These are phyloP conservation scores for Chalcosyrphus nemorum DNA, from an alignment of 2,888 invertebrate species.

Conservation along the genomic window DNA sequence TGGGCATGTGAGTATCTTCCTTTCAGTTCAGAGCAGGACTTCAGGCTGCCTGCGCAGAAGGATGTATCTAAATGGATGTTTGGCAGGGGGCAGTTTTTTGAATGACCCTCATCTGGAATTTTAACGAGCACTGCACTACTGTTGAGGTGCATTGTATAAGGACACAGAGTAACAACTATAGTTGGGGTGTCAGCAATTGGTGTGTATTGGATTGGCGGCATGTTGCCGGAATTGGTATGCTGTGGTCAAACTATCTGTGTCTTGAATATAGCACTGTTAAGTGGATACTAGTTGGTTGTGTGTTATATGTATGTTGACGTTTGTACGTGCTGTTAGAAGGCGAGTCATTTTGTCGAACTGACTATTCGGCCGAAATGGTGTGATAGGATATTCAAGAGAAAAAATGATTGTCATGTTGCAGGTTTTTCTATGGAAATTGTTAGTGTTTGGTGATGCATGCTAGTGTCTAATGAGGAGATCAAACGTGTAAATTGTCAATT, in stretches of 20 bases:
- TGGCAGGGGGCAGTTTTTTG: conserved; percentile 35
- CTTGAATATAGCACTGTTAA: conserved; percentile 33
- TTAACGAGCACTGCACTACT: conserved; percentile 23
- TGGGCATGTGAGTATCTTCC: conserved; percentile 28
- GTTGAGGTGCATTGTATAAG: neutral
- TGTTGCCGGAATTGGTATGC: conserved; percentile 53
- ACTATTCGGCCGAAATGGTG: neutral
- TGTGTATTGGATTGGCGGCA: conserved; percentile 61
- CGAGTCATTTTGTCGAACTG: conserved; percentile 14
- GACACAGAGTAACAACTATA: neutral
- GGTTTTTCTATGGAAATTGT: too few relatives aligned
- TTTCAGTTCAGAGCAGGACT: conserved; percentile 14
- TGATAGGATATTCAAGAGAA: too few relatives aligned
- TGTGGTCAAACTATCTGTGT: conserved; percentile 55
- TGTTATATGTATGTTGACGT: conserved; percentile 15
- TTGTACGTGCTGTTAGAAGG: conserved; percentile 20
- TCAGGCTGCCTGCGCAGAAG: neutral
- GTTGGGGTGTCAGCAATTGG: conserved; percentile 47
- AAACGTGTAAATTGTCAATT: too few relatives aligned
- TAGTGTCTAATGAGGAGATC: too few relatives aligned
- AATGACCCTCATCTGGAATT: conserved; percentile 36
- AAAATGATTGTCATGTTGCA: too few relatives aligned
- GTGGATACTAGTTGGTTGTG: conserved; percentile 10
- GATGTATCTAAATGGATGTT: conserved; percentile 53
- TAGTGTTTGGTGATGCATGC: too few relatives aligned